Base-by-base conservation (phyloP, 2,797 vertebrate genomes). In the Lemur catta region DNA sequence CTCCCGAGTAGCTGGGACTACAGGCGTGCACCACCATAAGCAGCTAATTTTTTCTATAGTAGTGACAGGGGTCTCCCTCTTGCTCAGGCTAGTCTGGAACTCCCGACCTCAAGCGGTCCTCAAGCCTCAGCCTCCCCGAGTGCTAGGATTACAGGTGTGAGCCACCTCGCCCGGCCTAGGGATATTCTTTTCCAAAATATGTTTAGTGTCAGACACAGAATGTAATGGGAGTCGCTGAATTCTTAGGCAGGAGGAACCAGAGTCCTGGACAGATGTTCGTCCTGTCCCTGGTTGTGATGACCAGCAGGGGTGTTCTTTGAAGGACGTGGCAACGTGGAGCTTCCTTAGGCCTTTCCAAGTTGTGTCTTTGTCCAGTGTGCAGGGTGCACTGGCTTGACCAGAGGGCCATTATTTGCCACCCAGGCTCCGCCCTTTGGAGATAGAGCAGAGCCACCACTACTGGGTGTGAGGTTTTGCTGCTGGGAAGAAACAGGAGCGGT, bases 161-260 rank as follows among this genome's bases (percentile, higher is more conserved):
- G 55, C 55, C 3, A 0, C 55, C 8, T 0, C 0, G 2, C 55
- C 3, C 8, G 0, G 55, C 22, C 55, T 22, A 57, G 22, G 55
- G 55, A 57, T 0, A 30, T 20, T 50, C 30, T 76, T 72, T 43
- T 72, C 18, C 41, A 76, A 46, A 46, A 38, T 14, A 30, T 18
- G 6, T 43, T 69, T 63, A 0, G 9, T 48, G 20, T 92, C 72
- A 80, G 41, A 67, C 48, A 20, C 61, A 48, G 84, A 50, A 1
- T 35, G 14, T 48, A 15, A 24, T 33, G 52, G 78, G 26, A 28
- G 18, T 74, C 12, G 1, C 13, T 57, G 74, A 71, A 30, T 91
- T 63, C 74, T 86, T 63, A 9, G 72, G 69, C 38, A 33, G 85
- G 4, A 55, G 61, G 74, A 59, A n/a, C 46, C 55, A 33, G 80